These are phyloP conservation scores for Neoascia interrupta DNA, from an alignment of 2,888 invertebrate genomes.

Conservation along the genomic window DNA sequence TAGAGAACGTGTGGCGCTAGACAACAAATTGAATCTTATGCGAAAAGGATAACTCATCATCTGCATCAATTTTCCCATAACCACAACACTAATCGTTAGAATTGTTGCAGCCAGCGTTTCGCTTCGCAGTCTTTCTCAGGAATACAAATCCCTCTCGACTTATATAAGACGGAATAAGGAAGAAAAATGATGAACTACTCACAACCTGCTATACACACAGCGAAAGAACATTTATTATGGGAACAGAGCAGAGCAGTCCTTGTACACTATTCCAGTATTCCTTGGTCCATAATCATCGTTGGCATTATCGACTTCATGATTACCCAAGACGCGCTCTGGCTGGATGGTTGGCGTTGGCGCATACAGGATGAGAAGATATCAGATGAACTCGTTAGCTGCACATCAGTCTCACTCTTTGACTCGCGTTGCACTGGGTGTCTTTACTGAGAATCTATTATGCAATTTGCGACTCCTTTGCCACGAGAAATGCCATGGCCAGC, in stretches of 20 bases:
- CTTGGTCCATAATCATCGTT: constrained; percentile 50
- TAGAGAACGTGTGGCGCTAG: constrained; percentile 20
- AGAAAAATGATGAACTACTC: constrained; percentile 52
- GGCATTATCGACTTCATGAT: constrained; percentile 58
- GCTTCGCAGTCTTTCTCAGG: neutral
- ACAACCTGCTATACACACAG: neutral
- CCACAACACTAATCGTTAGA: constrained; percentile 54
- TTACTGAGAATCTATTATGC: constrained; percentile 49
- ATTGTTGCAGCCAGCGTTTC: neutral
- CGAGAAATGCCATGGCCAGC: constrained; percentile 26
- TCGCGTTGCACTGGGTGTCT: constrained; percentile 20
- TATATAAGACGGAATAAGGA: constrained; percentile 37
- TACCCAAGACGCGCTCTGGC: constrained; percentile 22
- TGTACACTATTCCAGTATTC: constrained; percentile 41
- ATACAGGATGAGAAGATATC: constrained; percentile 26
- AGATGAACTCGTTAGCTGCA: constrained; percentile 60
- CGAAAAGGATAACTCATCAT: constrained; percentile 36
- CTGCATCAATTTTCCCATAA: constrained; percentile 54
- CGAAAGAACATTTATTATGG: constrained; percentile 26
- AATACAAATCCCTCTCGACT: neutral
- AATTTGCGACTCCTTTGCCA: constrained; percentile 50
- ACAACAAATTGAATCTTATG: constrained; percentile 51
- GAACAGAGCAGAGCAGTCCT: constrained; percentile 40
- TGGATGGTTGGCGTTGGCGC: neutral
- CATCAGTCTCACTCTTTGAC: constrained; percentile 57